Evolutionary conservation across 2,888 invertebrate species (phyloP).

Genomic region (Tipula helvola): DNA sequence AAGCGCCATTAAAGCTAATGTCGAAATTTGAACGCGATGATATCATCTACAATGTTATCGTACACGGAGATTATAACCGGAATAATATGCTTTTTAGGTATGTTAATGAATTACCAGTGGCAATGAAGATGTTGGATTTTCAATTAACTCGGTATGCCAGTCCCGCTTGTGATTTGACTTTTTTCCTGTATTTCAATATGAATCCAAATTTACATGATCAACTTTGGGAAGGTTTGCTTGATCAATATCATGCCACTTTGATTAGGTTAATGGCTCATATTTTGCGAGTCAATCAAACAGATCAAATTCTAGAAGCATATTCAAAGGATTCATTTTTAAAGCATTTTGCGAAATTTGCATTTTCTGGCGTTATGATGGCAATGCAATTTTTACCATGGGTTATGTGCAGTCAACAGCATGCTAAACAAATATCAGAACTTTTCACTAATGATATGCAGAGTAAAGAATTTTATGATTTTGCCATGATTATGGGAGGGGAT

Average conservation of each 20-base stretch:
- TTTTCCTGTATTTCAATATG: slow-evolving; percentile 31
- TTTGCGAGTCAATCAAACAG: slow-evolving; percentile 19
- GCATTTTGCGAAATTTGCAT: slow-evolving; percentile 29
- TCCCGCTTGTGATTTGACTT: slow-evolving; percentile 28
- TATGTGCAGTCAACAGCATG: slow-evolving; percentile 24
- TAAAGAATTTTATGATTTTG: slow-evolving; percentile 24
- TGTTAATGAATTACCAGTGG: neutral
- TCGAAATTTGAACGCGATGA: slow-evolving; percentile 26
- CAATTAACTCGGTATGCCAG: slow-evolving; percentile 30
- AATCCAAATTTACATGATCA: slow-evolving; percentile 14
- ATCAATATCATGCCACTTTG: slow-evolving; percentile 25
- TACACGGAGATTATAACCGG: slow-evolving; percentile 33
- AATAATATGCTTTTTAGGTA: slow-evolving; percentile 33
- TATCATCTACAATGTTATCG: slow-evolving; percentile 24
- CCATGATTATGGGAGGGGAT: slow-evolving; percentile 28
- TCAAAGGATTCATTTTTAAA: slow-evolving; percentile 25
- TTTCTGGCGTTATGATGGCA: slow-evolving; percentile 30
- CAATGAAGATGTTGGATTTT: slow-evolving; percentile 28
- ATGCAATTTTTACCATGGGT: slow-evolving; percentile 32
- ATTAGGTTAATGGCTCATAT: slow-evolving; percentile 23
- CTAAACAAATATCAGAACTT: slow-evolving; percentile 22
- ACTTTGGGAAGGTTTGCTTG: slow-evolving; percentile 24
- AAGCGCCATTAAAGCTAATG: slow-evolving; percentile 24
- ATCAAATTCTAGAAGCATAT: slow-evolving; percentile 6
- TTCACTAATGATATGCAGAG: slow-evolving; percentile 28